A percentile compares a stretch with the other conserved stretches of the same genome.
phyloP scores from a whole-genome alignment of 2,797 vertebrate species.

The Oryzias sinensis region DNA sequence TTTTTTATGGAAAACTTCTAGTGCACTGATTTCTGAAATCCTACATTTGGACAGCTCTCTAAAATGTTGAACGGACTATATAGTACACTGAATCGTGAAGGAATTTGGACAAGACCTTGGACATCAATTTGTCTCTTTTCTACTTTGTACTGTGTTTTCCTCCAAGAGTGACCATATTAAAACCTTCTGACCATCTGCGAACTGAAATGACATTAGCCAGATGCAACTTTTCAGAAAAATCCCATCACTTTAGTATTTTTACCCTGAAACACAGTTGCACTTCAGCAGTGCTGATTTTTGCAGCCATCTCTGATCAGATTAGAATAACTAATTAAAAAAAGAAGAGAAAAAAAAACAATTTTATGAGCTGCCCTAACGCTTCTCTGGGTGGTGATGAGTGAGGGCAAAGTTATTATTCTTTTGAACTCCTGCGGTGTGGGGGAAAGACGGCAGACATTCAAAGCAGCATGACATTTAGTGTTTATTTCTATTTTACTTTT shows the following conservation, averaged over 20 bases:
- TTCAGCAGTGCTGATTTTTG: slow-evolving; percentile 63
- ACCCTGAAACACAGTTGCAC: slow-evolving; percentile 54
- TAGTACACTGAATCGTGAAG: too few relatives aligned
- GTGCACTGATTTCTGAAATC: too few relatives aligned
- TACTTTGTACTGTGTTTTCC: slow-evolving; percentile 10
- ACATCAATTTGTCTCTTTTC: too few relatives aligned
- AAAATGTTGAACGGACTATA: too few relatives aligned
- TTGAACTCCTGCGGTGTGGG: slow-evolving; percentile 81
- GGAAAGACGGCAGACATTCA: slow-evolving; percentile 77
- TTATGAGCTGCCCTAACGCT: slow-evolving; percentile 80
- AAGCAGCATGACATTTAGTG: slow-evolving; percentile 82
- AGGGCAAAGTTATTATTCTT: slow-evolving; percentile 83
- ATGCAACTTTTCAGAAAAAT: slow-evolving; percentile 43
- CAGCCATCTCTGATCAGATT: slow-evolving; percentile 78
- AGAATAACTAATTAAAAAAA: slow-evolving; percentile 81
- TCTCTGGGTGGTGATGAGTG: slow-evolving; percentile 83
- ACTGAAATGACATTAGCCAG: slow-evolving; percentile 54
- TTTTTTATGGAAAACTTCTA: too few relatives aligned
- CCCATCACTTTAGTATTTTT: slow-evolving; percentile 53
- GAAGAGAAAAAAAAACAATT: slow-evolving; percentile 61
- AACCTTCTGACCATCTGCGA: too few relatives aligned
- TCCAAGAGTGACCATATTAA: slow-evolving; percentile 27
- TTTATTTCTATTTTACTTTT: slow-evolving; percentile 78
- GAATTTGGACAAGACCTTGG: too few relatives aligned
- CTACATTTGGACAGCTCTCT: too few relatives aligned